These are phyloP conservation scores for Barbus barbus DNA, from an alignment of 2,113 vertebrate genomes.

Conservation along the genomic window DNA sequence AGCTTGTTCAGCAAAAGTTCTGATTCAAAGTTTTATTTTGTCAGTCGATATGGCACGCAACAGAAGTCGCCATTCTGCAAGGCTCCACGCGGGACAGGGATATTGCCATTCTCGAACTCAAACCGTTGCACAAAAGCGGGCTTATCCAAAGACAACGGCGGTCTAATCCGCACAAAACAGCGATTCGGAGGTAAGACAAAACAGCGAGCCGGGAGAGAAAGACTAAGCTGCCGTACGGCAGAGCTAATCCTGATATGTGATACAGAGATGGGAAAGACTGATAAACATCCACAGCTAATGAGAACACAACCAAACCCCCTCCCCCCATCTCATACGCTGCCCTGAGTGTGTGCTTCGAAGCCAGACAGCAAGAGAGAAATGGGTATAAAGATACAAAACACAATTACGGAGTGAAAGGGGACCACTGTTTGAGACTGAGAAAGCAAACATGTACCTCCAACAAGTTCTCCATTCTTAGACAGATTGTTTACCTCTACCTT, in stretches of 20 bases:
- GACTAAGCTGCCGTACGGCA: slow-evolving; percentile 59
- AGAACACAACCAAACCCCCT: slow-evolving; percentile 36
- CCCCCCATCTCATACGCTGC: not conserved
- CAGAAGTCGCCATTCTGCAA: slow-evolving; percentile 14
- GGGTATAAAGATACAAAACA: slow-evolving; percentile 19
- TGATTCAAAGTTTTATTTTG: slow-evolving; percentile 2
- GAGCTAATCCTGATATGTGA: slow-evolving; percentile 69
- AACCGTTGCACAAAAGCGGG: slow-evolving; percentile 59
- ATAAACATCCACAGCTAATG: slow-evolving; percentile 57
- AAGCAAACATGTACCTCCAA: slow-evolving; percentile 13
- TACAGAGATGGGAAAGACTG: slow-evolving; percentile 52
- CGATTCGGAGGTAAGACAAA: slow-evolving; percentile 62
- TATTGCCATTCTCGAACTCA: slow-evolving; percentile 32
- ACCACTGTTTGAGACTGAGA: not conserved
- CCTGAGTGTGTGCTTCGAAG: not conserved
- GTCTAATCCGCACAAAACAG: slow-evolving; percentile 69
- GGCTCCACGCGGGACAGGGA: not conserved
- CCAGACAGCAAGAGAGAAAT: slow-evolving; percentile 7
- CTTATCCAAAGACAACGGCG: slow-evolving; percentile 67
- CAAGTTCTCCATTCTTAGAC: slow-evolving; percentile 20
- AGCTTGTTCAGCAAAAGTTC: not conserved
- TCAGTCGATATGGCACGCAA: not conserved
- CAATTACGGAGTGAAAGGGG: not conserved
- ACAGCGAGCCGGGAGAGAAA: slow-evolving; percentile 47
- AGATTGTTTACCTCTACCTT: slow-evolving; percentile 31